Evolutionary conservation across 2,888 invertebrate species (phyloP).

Genomic region (Aspidapion aeneum): DNA sequence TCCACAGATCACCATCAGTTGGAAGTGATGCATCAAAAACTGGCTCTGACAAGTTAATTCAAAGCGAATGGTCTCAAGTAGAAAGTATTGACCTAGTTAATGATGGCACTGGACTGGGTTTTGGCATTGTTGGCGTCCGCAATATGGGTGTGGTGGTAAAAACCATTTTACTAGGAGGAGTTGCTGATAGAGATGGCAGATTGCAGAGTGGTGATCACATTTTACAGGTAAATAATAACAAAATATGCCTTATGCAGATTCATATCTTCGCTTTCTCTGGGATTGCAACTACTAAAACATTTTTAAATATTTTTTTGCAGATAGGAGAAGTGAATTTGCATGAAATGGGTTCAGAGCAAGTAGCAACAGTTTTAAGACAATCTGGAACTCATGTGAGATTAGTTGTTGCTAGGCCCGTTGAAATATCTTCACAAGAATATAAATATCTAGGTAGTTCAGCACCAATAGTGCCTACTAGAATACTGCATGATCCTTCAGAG

Average conservation of each 20-base stretch:
- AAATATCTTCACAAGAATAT: conserved; percentile 59
- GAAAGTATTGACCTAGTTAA: conserved; percentile 97
- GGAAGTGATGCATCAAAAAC: conserved; percentile 66
- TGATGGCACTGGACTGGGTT: conserved; percentile 96
- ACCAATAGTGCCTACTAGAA: conserved; percentile 64
- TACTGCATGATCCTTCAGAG: conserved; percentile 84
- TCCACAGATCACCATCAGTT: conserved; percentile 58
- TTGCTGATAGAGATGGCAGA: conserved; percentile 95
- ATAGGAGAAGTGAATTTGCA: conserved; percentile 66
- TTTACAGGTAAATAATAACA: conserved; percentile 85
- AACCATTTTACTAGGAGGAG: conserved; percentile 95
- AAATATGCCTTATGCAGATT: conserved; percentile 1
- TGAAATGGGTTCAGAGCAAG: conserved; percentile 98
- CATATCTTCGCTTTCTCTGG: too few species aligned
- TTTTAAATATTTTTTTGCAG: too few species aligned
- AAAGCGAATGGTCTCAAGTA: conserved; percentile 93
- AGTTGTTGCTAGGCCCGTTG: conserved; percentile 89
- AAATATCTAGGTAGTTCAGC: conserved; percentile 57
- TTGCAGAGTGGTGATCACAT: conserved; percentile 98
- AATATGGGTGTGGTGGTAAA: conserved; percentile 99
- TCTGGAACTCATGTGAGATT: conserved; percentile 93
- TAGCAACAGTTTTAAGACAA: conserved; percentile 91
- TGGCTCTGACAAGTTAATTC: conserved; percentile 67
- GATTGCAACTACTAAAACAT: too few species aligned
- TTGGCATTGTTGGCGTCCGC: conserved; percentile 96